Evolutionary conservation across 1,140 invertebrate species (phyloP).

Genomic region (Nautilus pompilius): DNA sequence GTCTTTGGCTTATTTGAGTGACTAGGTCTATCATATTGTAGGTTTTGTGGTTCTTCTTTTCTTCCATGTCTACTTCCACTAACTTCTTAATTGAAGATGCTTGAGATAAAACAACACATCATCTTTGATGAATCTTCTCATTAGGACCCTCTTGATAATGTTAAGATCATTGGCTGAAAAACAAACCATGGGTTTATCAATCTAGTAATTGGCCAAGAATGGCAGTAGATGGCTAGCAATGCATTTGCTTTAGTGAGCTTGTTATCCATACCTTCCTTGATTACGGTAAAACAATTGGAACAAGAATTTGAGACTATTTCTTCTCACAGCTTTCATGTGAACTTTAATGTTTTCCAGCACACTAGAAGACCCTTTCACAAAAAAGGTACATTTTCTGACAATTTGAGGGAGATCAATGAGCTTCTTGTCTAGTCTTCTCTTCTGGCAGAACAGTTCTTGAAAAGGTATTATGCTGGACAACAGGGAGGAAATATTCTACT

Average conservation of each 20-base stretch:
- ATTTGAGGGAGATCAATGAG: conserved; percentile 13
- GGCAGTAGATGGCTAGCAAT: conserved; percentile 4
- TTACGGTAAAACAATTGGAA: no score
- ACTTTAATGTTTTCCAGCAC: neutral
- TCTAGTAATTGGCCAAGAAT: conserved; percentile 16
- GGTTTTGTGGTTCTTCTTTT: neutral
- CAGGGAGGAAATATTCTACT: conserved; percentile 9
- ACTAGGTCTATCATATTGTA: conserved; percentile 7
- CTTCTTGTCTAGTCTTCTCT: conserved; percentile 17
- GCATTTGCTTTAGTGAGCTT: conserved; percentile 1
- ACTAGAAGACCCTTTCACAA: conserved; percentile 7
- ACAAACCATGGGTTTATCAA: conserved; percentile 9
- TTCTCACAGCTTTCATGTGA: no score
- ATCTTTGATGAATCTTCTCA: conserved; percentile 9
- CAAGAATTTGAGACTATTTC: no score
- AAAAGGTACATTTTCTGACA: conserved; percentile 14
- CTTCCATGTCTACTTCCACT: conserved; percentile 2
- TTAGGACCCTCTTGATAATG: neutral
- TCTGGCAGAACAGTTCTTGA: conserved; percentile 14
- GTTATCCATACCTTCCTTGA: neutral
- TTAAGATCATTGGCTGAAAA: conserved; percentile 10
- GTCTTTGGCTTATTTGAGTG: no score
- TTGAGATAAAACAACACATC: neutral
- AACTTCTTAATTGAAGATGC: conserved; percentile 2
- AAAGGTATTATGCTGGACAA: conserved; percentile 10